Base-by-base conservation (phyloP, 2,888 invertebrate species). In the Tetragonisca angustula region DNA sequence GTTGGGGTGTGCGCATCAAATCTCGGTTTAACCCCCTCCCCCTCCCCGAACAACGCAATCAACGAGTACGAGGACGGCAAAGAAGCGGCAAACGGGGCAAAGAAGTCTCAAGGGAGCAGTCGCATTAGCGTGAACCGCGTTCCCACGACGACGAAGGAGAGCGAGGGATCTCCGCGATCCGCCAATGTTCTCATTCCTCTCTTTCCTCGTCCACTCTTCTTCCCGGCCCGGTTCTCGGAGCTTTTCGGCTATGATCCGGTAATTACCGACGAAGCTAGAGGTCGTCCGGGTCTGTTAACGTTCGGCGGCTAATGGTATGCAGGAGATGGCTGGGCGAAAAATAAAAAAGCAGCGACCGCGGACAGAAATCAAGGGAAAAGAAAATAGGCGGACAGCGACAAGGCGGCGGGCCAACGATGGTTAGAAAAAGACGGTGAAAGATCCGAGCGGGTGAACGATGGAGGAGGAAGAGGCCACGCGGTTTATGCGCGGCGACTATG, bases 231-330 rank as follows among this genome's bases (percentile, higher is more conserved):
- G 21, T 27, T 27, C 27, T n/a, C 76, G 72, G 67, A 86, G 88
- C 87, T 89, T 91, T 90, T 91, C 90, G 91, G 92, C 91, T 90
- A 92, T 91, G 92, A 92, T 92, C 90, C 90, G 89, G 91, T 92
- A 92, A 92, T 92, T 92, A 92, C 92, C 88, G 79, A 84, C 88
- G 86, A 86, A 91, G 88, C 87, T 88, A 88, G 91, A 92, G 93
- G 93, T 93, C 91, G 90, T 43, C 87, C 86, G 88, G 75, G 91
- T 90, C 90, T 88, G 92, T 91, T 92, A 92, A 92, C 91, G 91
- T 90, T 92, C 91, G 90, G 89, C 90, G 86, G 91, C 90, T 93
- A 93, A 93, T 93, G 91, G 90, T 93, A 93, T 93, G 93, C 93
- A 91, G 89, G 43, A 43, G 43, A 43, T 43, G 87, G 76, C 81